Evolutionary conservation across 2,797 vertebrate genomes (phyloP), one percentile per base, ranked within the genome.

Genomic region (Galagoides demidoff): DNA sequence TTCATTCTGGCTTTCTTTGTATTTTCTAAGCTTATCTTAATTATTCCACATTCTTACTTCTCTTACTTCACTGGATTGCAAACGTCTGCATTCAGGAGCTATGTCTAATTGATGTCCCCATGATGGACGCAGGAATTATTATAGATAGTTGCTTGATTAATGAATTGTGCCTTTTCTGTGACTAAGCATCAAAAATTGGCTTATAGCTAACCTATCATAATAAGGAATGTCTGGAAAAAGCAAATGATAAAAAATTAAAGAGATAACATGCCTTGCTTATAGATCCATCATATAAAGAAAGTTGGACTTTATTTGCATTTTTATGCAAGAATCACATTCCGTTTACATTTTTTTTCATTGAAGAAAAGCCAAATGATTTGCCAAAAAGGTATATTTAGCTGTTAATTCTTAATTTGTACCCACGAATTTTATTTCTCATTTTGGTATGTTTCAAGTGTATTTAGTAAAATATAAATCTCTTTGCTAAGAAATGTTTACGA

Each of bases 391-490:
- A 43, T 16, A 81, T 82, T 90, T 79, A 64, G 43, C 49, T 92
- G 22, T 61, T 66, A 89, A 87, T 63, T 27, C 17, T 94, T 82
- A 39, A 66, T 81, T 96, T 94, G 96, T 90, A 94, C 10, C 27
- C 3, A 52, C 43, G 82, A 88, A 64, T 85, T 94, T 95, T 91
- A 2, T 57, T 64, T 94, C 86, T 66, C 52, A 83, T 57, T 90
- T 92, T 94, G 79, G 2, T 43, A 81, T 61, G 25, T 71, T 96
- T n/a, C 66, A 87, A 90, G 25, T 31, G 81, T 77, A 85, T 83
- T 81, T 74, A 95, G 43, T 73, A 7, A 96, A 71, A 85, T 79
- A 85, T 20, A 61, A 95, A 92, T 82, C 25, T 94, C n/a, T 94
- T 92, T 93, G 68, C 63, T 90, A 92, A 85, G n/a, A 89, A 93